A percentile compares a stretch with the other conserved stretches of the same genome.
Conservation (phyloP, 1,140 invertebrate species). For the Phortica variegata region DNA sequence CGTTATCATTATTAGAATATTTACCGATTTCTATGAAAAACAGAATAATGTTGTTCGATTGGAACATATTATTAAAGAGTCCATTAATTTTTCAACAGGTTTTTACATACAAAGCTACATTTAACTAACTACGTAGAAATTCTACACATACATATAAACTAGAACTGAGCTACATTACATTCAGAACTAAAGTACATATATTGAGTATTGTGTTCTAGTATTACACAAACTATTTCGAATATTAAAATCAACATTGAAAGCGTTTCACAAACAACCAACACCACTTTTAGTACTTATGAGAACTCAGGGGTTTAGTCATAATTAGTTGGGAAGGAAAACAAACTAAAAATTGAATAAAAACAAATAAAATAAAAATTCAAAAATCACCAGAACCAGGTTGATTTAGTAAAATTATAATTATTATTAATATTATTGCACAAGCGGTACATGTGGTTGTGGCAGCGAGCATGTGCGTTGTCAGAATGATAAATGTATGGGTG, state of each 20-base stretch:
- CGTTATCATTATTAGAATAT: constrained; percentile 31
- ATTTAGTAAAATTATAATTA: constrained; percentile 5
- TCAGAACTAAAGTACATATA: constrained; percentile 7
- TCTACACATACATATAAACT: constrained; percentile 6
- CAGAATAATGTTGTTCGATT: constrained; percentile 28
- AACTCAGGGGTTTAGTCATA: too few relatives aligned
- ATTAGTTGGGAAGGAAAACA: too few relatives aligned
- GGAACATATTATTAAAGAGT: constrained; percentile 18
- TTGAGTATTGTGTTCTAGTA: constrained; percentile 4
- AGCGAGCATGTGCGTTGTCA: constrained; percentile 4
- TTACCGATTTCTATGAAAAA: constrained; percentile 44
- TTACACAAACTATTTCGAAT: constrained; percentile 13
- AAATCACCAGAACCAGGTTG: constrained; percentile 16
- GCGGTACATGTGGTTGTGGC: constrained; percentile 7
- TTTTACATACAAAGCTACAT: constrained; percentile 22
- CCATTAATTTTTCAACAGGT: constrained; percentile 2
- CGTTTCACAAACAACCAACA: constrained; percentile 8
- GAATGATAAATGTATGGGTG: constrained; percentile 8
- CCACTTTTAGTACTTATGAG: too few relatives aligned
- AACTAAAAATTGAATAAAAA: too few relatives aligned
- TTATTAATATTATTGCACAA: neutral
- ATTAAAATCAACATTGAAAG: constrained; percentile 15
- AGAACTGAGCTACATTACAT: neutral
- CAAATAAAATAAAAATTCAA: too few relatives aligned
- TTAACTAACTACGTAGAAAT: constrained; percentile 21